These are phyloP conservation scores for Lithobates sylvaticus DNA, from an alignment of 2,797 vertebrate species.

Conservation along the genomic window DNA sequence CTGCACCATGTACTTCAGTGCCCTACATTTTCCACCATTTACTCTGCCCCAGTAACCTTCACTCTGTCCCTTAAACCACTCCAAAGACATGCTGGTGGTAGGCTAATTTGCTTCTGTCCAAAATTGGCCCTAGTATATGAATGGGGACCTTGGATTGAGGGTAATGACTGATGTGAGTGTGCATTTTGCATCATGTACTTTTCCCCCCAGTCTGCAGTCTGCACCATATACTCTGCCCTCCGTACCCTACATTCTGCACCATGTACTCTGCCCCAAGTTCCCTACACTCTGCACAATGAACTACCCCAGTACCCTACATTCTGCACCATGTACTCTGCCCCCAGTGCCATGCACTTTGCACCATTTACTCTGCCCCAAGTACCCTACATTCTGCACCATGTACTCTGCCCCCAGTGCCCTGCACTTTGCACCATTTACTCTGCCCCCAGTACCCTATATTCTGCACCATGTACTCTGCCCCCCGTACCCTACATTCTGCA, in stretches of 20 bases:
- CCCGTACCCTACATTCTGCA: too few species aligned
- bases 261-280: background rate
- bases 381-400: too few species aligned
- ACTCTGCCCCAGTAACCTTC: too few species aligned
- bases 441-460: background rate
- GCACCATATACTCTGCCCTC: background rate
- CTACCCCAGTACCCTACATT: background rate
- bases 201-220: too few species aligned
- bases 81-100: too few species aligned
- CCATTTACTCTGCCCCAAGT: background rate
- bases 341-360: background rate
- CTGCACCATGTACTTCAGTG: background rate
- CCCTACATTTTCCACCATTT: too few species aligned
- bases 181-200: too few species aligned
- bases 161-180: too few species aligned
- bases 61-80: too few species aligned
- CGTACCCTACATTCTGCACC: background rate
- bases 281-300: background rate
- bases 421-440: background rate
- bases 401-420: background rate
- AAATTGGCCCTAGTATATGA: too few species aligned
- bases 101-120: too few species aligned
- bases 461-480: background rate
- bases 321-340: background rate
- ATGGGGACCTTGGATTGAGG: too few species aligned